Percentiles rank a stretch among this genome's conserved stretches.
Evolutionary conservation across 2,888 invertebrate species (phyloP).

Genomic region (Chymomyza fuscimana): DNA sequence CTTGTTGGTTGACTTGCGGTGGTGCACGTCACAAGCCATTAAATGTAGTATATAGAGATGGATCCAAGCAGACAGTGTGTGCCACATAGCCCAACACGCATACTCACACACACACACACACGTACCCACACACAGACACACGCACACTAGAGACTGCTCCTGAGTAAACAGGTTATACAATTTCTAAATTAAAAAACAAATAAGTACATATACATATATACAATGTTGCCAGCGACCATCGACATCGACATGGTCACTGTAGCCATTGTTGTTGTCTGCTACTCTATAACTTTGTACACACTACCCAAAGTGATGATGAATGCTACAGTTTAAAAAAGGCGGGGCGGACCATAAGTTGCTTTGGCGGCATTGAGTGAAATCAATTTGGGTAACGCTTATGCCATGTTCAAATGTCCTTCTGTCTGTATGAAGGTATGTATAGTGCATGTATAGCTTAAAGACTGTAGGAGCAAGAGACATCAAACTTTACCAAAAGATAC

Average conservation of each 20-base stretch:
- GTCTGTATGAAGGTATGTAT: too few species aligned
- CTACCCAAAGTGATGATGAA: slow-evolving; percentile 11
- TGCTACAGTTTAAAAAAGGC: slow-evolving; percentile 4
- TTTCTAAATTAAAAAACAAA: slow-evolving; percentile 64
- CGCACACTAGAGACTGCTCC: slow-evolving; percentile 31
- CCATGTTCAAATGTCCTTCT: too few species aligned
- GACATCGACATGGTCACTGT: neutral
- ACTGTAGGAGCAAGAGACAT: too few species aligned
- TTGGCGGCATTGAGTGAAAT: too few species aligned
- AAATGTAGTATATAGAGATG: slow-evolving; percentile 33
- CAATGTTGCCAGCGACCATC: slow-evolving; percentile 24
- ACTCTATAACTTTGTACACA: slow-evolving; percentile 12
- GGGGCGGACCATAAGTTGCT: neutral
- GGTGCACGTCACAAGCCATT: slow-evolving; percentile 41
- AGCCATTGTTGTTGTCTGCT: slow-evolving; percentile 5
- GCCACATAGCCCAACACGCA: slow-evolving; percentile 8
- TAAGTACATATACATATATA: slow-evolving; percentile 25
- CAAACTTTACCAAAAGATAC: too few species aligned
- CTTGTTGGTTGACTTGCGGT: neutral
- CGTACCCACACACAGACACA: slow-evolving; percentile 13
- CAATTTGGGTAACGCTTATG: too few species aligned
- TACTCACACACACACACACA: slow-evolving; percentile 19
- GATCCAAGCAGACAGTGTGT: slow-evolving; percentile 1
- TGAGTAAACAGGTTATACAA: slow-evolving; percentile 61
- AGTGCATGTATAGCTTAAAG: too few species aligned